phyloP scores from a whole-genome alignment of 2,888 invertebrate species.

The Teinopalpus imperialis region DNA sequence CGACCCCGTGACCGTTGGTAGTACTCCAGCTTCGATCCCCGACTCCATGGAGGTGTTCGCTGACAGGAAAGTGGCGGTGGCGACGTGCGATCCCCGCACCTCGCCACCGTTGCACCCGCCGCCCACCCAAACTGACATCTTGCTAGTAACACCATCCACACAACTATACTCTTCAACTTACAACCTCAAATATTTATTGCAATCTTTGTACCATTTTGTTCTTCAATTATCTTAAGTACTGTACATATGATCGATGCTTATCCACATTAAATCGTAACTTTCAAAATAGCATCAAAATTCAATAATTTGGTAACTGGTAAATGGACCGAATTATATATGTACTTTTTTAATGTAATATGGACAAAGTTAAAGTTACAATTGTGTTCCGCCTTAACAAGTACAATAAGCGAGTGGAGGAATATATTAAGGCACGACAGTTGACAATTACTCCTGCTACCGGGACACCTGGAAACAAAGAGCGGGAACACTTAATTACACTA shows the following conservation, averaged over 20 bases:
- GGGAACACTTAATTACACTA: too few relatives aligned
- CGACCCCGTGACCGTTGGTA: conserved; percentile 88
- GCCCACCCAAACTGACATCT: conserved; percentile 78
- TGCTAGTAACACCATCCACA: conserved; percentile 70
- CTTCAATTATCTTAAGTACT: conserved; percentile 2
- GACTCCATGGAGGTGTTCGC: conserved; percentile 83
- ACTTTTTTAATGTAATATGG: conserved; percentile 6
- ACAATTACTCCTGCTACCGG: conserved; percentile 41
- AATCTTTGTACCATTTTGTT: conserved; percentile 6
- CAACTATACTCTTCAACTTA: conserved; percentile 36
- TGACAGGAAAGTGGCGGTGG: conserved; percentile 67
- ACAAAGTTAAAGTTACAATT: conserved; percentile 14
- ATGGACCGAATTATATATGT: conserved; percentile 31
- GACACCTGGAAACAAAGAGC: conserved; percentile 59
- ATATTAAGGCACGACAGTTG: conserved; percentile 62
- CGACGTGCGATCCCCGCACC: conserved; percentile 53
- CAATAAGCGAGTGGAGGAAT: conserved; percentile 38
- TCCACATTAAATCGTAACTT: conserved; percentile 11
- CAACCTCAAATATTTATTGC: conserved; percentile 16
- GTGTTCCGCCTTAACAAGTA: conserved; percentile 20
- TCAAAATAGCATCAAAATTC: conserved; percentile 20
- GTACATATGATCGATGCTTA: conserved; percentile 4
- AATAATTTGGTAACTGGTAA: conserved; percentile 32
- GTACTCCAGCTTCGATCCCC: conserved; percentile 85
- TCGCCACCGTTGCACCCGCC: conserved; percentile 63